Percentiles rank a stretch among this genome's conserved stretches.
Evolutionary conservation across 2,113 vertebrate species (phyloP).

Genomic region (Balaenoptera acutorostrata): DNA sequence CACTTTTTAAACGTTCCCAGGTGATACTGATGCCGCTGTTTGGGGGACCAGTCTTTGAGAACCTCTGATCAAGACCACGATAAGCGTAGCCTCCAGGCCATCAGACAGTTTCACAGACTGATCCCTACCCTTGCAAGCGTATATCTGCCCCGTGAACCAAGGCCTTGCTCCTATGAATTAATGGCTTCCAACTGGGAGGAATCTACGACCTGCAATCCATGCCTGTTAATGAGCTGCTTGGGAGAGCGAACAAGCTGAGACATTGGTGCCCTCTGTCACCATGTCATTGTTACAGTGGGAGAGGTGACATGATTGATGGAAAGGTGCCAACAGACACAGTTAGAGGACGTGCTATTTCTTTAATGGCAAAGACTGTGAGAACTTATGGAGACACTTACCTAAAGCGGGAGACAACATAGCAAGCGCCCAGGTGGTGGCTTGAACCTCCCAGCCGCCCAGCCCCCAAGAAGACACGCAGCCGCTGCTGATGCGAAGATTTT

Average conservation of each 20-base stretch:
- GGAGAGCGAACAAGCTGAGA: neutral
- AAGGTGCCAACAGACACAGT: neutral
- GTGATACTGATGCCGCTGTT: neutral
- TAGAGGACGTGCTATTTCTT: neutral
- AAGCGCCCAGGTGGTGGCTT: neutral
- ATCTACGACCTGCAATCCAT: no score
- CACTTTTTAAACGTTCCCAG: neutral
- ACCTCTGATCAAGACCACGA: accelerated
- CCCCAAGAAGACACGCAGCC: neutral
- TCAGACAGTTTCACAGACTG: neutral
- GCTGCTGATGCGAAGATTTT: neutral
- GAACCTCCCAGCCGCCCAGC: neutral
- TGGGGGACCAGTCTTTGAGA: neutral
- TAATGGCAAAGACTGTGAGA: neutral
- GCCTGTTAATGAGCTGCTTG: neutral
- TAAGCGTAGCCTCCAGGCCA: no score
- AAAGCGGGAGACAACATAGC: neutral
- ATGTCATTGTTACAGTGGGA: neutral
- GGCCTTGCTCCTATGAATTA: neutral
- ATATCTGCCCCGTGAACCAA: neutral
- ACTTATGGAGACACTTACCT: neutral
- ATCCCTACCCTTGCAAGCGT: neutral
- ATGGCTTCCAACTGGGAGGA: neutral
- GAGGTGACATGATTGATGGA: neutral
- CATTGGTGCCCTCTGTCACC: neutral